A percentile compares a stretch with the other conserved stretches of the same genome.
Conservation (phyloP, 2,113 vertebrate genomes). For the Mustela lutreola region DNA sequence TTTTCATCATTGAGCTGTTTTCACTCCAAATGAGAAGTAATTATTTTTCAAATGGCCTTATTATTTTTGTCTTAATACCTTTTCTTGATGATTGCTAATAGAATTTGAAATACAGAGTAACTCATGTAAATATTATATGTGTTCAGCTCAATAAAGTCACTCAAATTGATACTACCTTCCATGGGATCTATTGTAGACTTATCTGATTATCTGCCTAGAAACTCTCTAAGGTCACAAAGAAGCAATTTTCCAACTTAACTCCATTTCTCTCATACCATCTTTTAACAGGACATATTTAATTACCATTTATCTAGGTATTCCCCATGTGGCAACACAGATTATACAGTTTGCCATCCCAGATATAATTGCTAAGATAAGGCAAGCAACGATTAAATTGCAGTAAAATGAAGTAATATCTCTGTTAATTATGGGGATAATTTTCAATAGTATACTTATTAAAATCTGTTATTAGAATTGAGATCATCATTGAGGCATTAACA, state of each 20-base stretch:
- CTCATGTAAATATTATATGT: background rate
- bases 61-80: slow-evolving; percentile 37
- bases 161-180: background rate
- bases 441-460: slow-evolving; percentile 10
- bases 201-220: background rate
- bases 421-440: slow-evolving; percentile 43
- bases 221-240: background rate
- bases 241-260: slow-evolving; percentile 34
- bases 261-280: background rate
- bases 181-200: background rate
- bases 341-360: slow-evolving; percentile 2
- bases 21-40: slow-evolving; percentile 30
- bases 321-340: background rate
- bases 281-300: slow-evolving; percentile 54
- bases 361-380: slow-evolving; percentile 52
- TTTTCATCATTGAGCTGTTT: slow-evolving; percentile 9
- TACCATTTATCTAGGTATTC: slow-evolving; percentile 21
- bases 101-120: slow-evolving; percentile 1
- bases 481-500: background rate
- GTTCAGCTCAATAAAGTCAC: background rate
- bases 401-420: slow-evolving; percentile 49
- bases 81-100: slow-evolving; percentile 28
- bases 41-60: slow-evolving; percentile 47
- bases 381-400: slow-evolving; percentile 18
- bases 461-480: background rate